phyloP scores from a whole-genome alignment of 2,113 vertebrate genomes.

The Peromyscus polionotus region DNA sequence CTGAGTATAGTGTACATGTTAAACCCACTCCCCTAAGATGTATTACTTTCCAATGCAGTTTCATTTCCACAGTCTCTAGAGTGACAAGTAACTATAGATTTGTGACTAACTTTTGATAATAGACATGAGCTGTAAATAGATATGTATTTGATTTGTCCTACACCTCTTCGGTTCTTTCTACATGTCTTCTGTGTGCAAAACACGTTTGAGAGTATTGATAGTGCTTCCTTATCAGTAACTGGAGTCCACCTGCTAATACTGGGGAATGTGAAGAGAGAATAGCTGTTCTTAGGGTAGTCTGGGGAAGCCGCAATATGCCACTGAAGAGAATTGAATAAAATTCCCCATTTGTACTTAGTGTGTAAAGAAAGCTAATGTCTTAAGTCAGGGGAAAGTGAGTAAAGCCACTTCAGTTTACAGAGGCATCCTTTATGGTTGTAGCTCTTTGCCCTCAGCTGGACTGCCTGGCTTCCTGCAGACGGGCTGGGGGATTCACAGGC shows the following conservation, averaged over 20 bases:
- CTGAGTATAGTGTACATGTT: slow-evolving; percentile 64
- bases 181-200: slow-evolving; percentile 62
- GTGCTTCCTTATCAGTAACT: slow-evolving; percentile 26
- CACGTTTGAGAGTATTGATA: slow-evolving; percentile 49
- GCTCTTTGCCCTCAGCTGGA: fast-evolving
- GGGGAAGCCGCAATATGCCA: slow-evolving; percentile 26
- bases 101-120: slow-evolving; percentile 68
- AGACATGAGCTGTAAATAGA: slow-evolving; percentile 64
- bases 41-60: slow-evolving; percentile 59
- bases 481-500: background rate
- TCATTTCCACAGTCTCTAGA: slow-evolving; percentile 55
- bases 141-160: slow-evolving; percentile 36
- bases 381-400: background rate
- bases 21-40: slow-evolving; percentile 42
- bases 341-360: slow-evolving; percentile 35
- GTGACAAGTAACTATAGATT: slow-evolving; percentile 57
- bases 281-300: background rate
- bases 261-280: background rate
- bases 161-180: slow-evolving; percentile 51
- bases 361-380: background rate
- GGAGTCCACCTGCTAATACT: slow-evolving; percentile 58
- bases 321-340: slow-evolving; percentile 8
- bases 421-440: background rate
- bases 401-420: fast-evolving
- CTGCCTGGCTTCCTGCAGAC: slow-evolving; percentile 8